Evolutionary conservation across 2,888 invertebrate genomes (phyloP), one percentile per base, ranked within the genome.

Genomic region (Girardia tigrina): DNA sequence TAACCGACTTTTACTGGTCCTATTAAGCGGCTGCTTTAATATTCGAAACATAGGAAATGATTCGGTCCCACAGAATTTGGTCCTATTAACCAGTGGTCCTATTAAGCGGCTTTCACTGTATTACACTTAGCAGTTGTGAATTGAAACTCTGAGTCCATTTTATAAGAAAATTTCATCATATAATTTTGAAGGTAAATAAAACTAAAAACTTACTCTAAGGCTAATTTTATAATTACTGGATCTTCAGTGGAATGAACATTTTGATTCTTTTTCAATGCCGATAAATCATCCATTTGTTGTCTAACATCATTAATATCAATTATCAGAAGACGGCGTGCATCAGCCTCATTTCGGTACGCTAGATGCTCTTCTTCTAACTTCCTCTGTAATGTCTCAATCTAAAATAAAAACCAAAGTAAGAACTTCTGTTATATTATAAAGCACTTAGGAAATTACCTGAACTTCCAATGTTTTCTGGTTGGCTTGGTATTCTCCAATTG

Each of bases 231-330:
- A 69, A 80, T 81, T 70, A 81, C 80, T 12, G 83, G 83, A 77
- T 84, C 84, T 29, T 81, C 82, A 23, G 20, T 70, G 8, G 70
- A 23, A 8, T 26, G 23, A 70, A 8, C 14, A 14, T 70, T 20
- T 26, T 29, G 75, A 29, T 74, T 79, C 75, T 82, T 80, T 78
- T 81, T 81, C 28, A 81, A 79, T 75, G 80, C 79, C 75, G 81
- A 74, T 69, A 81, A 74, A 75, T 83, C 83, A 73, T 83, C 83
- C 74, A 83, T 82, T 75, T 84, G 83, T 77, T 82, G 81, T 28
- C 82, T 78, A 73, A 84, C 79, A 73, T 84, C 83, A 78, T 83
- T 84, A 75, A 83, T 82, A 78, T 84, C 84, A 0, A 82, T 79
- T 29, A 84, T 80, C 4, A 84, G 79, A 73, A 83, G 78, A 74